Evolutionary conservation across 2,888 invertebrate species (phyloP), one percentile per base, ranked within the genome.

Genomic region (Cataglyphis rosenhaueri): DNA sequence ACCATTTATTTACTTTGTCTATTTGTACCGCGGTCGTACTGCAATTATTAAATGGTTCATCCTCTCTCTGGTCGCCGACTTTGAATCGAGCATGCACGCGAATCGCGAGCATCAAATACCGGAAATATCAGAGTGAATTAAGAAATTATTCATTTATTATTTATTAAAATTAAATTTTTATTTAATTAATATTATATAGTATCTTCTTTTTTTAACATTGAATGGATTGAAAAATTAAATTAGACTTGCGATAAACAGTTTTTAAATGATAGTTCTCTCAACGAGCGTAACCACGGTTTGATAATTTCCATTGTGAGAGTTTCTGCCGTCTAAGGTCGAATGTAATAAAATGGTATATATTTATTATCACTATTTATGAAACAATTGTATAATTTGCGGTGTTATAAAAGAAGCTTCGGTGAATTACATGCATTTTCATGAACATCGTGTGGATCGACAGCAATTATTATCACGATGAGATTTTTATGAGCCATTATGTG

Each of bases 1-100:
- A 64, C 74, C 74, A 62, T 74, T 81, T 81, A 81, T 74, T 81
- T 78, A 78, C 25, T 78, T 70, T 35, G 59, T 1, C 44, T 8
- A 21, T 55, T 38, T 59, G 70, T 61, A n/a, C 41, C 21, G 3
- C 21, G 3, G 32, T 32, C 18, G 61, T 55, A 29, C 18, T 38
- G 75, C 44, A 68, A 78, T 79, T 79, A 71, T 35, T 21, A 44
- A n/a, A 71, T 59, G 44, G 29, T 55, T 55, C 65, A 52, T 65
- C 64, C 35, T 65, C 18, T 52, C 48, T 35, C 15, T 15, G 52
- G 15, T 15, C 41, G 29, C 10, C 15, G 38, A 6, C 41, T 25
- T 10, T 6, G 32, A 25, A 6, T n/a, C n/a, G 21, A 68, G 21
- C n/a, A 18, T 59, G 68, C 76, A 66, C 76, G 76, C 65, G 29